phyloP scores from a whole-genome alignment of 2,888 invertebrate genomes.

The Melinaea marsaeus region DNA sequence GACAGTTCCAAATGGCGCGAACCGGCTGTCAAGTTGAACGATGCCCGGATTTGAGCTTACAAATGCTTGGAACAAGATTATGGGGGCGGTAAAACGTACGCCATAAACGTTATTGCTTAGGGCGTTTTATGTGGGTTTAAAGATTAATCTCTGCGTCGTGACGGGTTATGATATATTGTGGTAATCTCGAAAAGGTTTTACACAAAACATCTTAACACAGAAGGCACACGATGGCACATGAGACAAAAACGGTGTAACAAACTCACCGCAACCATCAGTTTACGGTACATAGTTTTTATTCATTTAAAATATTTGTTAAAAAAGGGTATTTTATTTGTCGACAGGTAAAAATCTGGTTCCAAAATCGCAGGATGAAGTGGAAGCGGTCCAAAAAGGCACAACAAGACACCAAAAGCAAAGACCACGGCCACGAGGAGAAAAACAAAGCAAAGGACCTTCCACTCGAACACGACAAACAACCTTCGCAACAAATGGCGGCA shows the following conservation, averaged over 20 bases:
- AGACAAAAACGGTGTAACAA: too few species aligned
- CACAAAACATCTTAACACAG: constrained; percentile 5
- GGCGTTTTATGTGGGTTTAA: constrained; percentile 55
- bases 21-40: constrained; percentile 58
- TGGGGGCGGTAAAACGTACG: constrained; percentile 48
- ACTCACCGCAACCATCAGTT: too few species aligned
- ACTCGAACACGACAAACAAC: constrained; percentile 52
- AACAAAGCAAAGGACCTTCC: constrained; percentile 52
- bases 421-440: constrained; percentile 62
- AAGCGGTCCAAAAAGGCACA: constrained; percentile 98
- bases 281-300: too few species aligned
- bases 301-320: too few species aligned
- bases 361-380: constrained; percentile 99
- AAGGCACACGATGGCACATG: neutral
- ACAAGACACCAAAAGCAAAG: constrained; percentile 86
- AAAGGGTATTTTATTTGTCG: constrained; percentile 36
- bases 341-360: constrained; percentile 99
- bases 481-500: constrained; percentile 52
- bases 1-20: constrained; percentile 61
- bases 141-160: constrained; percentile 59
- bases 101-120: constrained; percentile 61
- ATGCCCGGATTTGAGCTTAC: constrained; percentile 62
- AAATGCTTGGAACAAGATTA: constrained; percentile 60
- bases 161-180: constrained; percentile 34
- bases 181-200: constrained; percentile 20